Evolutionary conservation across 1,140 invertebrate species (phyloP).

Genomic region (Akabosia matsudoensis): DNA sequence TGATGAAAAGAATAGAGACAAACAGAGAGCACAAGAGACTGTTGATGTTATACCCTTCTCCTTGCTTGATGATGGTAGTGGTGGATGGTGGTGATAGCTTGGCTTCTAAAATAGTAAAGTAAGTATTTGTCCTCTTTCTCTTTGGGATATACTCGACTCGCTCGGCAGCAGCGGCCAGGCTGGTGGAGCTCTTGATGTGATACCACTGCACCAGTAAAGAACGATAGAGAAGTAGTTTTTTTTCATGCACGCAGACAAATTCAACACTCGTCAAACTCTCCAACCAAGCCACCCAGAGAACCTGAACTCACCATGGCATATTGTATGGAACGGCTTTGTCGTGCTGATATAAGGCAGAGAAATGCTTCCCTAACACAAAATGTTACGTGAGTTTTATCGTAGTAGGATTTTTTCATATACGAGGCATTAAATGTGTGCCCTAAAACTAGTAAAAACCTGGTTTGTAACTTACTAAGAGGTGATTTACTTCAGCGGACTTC

Average conservation of each 20-base stretch:
- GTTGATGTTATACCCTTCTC: constrained; percentile 1
- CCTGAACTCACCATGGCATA: neutral
- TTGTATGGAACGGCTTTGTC: neutral
- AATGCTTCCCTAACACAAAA: neutral
- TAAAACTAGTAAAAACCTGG: constrained; percentile 4
- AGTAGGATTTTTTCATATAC: too few species aligned
- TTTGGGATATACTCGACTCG: constrained; percentile 15
- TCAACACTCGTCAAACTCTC: constrained; percentile 6
- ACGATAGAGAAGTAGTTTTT: neutral
- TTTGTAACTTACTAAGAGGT: neutral
- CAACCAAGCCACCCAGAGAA: neutral
- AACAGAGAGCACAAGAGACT: neutral
- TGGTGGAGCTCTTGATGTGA: neutral
- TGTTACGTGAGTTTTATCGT: too few species aligned
- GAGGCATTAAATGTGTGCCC: too few species aligned
- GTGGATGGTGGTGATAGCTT: constrained; percentile 16
- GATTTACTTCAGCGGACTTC: neutral
- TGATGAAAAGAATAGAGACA: constrained; percentile 16
- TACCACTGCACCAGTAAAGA: neutral
- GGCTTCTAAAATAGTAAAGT: constrained; percentile 23
- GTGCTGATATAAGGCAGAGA: neutral
- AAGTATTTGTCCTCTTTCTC: constrained; percentile 22
- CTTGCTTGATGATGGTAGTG: neutral
- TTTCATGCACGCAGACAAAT: neutral
- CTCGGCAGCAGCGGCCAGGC: neutral